These are phyloP conservation scores for Trachelus troglodyta DNA, from an alignment of 2,888 invertebrate genomes.

Conservation along the genomic window DNA sequence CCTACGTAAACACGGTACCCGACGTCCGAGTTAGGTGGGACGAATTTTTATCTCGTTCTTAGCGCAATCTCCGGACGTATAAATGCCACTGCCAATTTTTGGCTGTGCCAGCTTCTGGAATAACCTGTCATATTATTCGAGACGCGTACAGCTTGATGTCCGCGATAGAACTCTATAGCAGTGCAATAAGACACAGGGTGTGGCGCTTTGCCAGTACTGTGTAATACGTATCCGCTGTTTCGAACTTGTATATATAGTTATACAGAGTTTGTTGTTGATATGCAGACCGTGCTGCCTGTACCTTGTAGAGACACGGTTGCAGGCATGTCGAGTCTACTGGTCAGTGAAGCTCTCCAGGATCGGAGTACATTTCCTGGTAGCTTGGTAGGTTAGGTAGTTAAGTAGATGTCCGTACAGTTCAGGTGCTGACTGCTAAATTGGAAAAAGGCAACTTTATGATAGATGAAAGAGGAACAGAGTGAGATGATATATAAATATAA, in stretches of 20 bases:
- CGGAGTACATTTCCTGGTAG: not conserved
- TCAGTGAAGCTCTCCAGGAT: not conserved
- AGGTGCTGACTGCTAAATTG: not conserved
- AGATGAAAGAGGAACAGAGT: not conserved
- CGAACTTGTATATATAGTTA: not conserved
- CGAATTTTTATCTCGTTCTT: not conserved
- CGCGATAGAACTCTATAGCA: not conserved
- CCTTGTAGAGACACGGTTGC: not conserved
- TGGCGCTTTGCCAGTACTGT: not conserved
- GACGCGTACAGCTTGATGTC: not conserved
- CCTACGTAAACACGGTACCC: not conserved
- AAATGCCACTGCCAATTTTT: not conserved
- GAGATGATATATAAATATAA: not conserved
- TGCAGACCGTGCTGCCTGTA: not conserved
- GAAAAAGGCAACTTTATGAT: not conserved
- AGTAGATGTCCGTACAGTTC: not conserved
- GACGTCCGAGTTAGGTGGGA: not conserved
- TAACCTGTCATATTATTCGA: not conserved
- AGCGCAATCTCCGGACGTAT: not conserved
- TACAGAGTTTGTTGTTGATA: not conserved
- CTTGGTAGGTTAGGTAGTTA: not conserved
- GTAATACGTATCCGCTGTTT: not conserved
- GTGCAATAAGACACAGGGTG: not conserved
- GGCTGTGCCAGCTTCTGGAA: not conserved
- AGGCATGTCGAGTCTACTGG: not conserved